These are phyloP conservation scores for Orycteropus afer DNA, from an alignment of 2,113 vertebrate species.

Conservation along the genomic window DNA sequence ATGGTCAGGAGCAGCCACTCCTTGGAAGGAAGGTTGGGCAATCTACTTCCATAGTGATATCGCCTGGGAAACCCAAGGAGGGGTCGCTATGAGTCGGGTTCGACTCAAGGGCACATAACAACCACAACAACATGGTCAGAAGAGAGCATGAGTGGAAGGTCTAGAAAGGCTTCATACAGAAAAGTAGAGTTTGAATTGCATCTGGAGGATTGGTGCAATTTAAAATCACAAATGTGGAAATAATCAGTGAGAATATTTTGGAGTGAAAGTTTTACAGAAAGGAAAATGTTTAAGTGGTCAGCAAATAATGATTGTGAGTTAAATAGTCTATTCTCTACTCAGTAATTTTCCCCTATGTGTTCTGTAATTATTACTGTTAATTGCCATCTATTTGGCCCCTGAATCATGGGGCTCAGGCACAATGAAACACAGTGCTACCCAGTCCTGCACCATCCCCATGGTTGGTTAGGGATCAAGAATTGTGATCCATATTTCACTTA, in stretches of 20 bases:
- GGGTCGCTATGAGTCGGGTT: no score
- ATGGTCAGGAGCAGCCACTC: no score
- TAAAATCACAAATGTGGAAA: background rate
- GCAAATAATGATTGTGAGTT: background rate
- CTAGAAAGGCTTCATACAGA: background rate
- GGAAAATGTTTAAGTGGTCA: background rate
- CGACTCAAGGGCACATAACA: no score
- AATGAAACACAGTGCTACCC: no score
- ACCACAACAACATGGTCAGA: background rate
- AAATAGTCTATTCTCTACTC: background rate
- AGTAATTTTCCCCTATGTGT: background rate
- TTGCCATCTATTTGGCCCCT: background rate
- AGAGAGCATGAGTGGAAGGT: background rate
- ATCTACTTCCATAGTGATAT: no score
- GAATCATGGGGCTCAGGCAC: background rate
- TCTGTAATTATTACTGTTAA: background rate
- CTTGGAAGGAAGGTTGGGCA: no score
- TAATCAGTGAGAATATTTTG: background rate
- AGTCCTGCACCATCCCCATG: background rate
- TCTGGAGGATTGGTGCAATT: background rate
- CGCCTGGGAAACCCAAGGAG: no score
- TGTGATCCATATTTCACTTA: background rate
- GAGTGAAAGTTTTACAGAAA: background rate
- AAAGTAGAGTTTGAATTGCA: background rate
- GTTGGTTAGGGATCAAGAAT: background rate